Percentiles rank a stretch among this genome's conserved stretches.
phyloP scores from a whole-genome alignment of 2,113 vertebrate species.

The Pseudorasbora parva region DNA sequence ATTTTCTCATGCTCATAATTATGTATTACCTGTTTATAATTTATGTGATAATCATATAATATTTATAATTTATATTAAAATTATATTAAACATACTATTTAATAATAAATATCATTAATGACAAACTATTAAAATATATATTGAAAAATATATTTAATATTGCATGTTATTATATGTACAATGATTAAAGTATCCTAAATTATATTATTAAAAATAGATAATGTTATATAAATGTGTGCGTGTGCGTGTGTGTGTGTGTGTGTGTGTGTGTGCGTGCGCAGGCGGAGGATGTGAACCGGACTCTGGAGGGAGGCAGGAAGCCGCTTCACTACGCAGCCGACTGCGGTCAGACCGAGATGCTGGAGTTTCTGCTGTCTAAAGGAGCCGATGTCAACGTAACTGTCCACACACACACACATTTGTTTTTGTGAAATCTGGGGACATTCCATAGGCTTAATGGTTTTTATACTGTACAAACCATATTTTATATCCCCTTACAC shows the following conservation, averaged over 20 bases:
- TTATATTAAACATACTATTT: neutral
- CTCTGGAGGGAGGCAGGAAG: conserved; percentile 87
- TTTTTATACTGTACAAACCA: too few species aligned
- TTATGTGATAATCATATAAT: too few species aligned
- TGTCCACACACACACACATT: too few species aligned
- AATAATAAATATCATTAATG: neutral
- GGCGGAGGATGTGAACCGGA: conserved; percentile 91
- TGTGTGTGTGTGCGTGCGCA: conserved; percentile 63
- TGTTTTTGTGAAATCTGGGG: too few species aligned
- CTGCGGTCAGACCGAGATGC: conserved; percentile 87
- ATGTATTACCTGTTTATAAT: neutral
- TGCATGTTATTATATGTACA: neutral
- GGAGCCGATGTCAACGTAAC: conserved; percentile 96
- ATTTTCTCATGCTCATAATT: neutral
- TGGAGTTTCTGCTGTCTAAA: conserved; percentile 90
- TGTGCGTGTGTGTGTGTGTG: too few species aligned
- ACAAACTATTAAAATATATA: neutral
- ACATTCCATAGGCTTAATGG: too few species aligned
- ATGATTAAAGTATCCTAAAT: neutral
- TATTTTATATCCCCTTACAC: too few species aligned
- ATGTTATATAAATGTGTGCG: too few species aligned
- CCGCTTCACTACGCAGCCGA: conserved; percentile 94
- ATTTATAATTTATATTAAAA: neutral
- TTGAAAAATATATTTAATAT: neutral
- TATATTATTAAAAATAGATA: too few species aligned